These are phyloP conservation scores for Nothocercus julius DNA, from an alignment of 2,113 vertebrate species.

Conservation along the genomic window DNA sequence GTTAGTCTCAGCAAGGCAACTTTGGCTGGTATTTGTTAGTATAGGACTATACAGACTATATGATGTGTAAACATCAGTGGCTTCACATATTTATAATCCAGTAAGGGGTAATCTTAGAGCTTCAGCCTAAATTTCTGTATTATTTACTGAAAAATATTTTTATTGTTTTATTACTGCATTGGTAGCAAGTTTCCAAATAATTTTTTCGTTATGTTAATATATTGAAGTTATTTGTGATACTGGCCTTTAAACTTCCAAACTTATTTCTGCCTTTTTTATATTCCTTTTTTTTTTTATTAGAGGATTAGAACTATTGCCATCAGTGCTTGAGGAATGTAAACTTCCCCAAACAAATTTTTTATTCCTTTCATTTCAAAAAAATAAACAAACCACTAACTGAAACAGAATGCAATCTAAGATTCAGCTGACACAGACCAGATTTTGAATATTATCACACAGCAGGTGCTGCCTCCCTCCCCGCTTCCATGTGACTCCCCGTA, in stretches of 20 bases:
- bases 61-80: background rate
- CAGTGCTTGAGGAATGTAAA: too few relatives aligned
- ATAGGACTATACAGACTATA: background rate
- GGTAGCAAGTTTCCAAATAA: background rate
- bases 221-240: background rate
- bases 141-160: background rate
- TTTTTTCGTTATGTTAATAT: background rate
- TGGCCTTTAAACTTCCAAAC: background rate
- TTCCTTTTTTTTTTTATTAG: background rate
- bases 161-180: background rate
- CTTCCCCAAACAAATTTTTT: too few relatives aligned
- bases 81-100: background rate
- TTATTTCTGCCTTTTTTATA: background rate
- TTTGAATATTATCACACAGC: too few relatives aligned
- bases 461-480: too few relatives aligned
- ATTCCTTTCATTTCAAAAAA: too few relatives aligned
- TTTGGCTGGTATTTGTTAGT: background rate
- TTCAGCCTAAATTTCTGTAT: background rate
- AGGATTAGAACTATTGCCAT: too few relatives aligned
- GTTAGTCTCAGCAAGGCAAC: background rate
- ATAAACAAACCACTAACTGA: too few relatives aligned
- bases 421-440: too few relatives aligned
- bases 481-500: too few relatives aligned
- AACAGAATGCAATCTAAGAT: too few relatives aligned
- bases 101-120: background rate